Evolutionary conservation across 2,797 vertebrate species (phyloP).

Genomic region (Crenichthys baileyi): DNA sequence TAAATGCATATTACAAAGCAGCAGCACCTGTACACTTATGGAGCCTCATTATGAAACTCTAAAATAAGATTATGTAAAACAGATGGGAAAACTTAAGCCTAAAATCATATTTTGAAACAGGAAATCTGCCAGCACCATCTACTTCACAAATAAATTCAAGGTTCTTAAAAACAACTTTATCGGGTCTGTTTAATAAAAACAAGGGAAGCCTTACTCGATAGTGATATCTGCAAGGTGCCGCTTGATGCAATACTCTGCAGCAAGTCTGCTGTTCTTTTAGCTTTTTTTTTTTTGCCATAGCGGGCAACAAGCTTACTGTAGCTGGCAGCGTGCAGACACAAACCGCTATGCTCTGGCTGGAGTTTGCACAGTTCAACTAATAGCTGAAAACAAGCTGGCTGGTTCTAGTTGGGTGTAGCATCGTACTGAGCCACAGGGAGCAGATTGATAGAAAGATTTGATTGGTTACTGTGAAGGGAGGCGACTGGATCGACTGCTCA

Average conservation of each 20-base stretch:
- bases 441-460: slow-evolving; percentile 20
- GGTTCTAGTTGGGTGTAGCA: slow-evolving; percentile 37
- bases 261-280: not conserved
- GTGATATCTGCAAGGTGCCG: not conserved
- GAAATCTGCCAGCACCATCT: not conserved
- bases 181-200: not conserved
- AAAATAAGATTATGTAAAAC: not conserved
- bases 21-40: not conserved
- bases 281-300: not conserved
- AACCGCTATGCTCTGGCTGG: slow-evolving; percentile 63
- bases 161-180: too few species aligned
- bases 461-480: slow-evolving; percentile 20
- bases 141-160: not conserved
- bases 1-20: not conserved
- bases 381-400: slow-evolving; percentile 2
- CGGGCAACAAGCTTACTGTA: not conserved
- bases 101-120: not conserved
- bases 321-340: slow-evolving; percentile 44
- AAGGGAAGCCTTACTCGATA: not conserved
- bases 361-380: slow-evolving; percentile 60
- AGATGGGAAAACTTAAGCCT: not conserved
- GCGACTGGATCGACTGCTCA: slow-evolving; percentile 19
- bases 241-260: not conserved
- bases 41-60: not conserved
- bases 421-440: slow-evolving; percentile 34